Evolutionary conservation across 1,140 invertebrate species (phyloP).

Genomic region (Drosophila sproati): DNA sequence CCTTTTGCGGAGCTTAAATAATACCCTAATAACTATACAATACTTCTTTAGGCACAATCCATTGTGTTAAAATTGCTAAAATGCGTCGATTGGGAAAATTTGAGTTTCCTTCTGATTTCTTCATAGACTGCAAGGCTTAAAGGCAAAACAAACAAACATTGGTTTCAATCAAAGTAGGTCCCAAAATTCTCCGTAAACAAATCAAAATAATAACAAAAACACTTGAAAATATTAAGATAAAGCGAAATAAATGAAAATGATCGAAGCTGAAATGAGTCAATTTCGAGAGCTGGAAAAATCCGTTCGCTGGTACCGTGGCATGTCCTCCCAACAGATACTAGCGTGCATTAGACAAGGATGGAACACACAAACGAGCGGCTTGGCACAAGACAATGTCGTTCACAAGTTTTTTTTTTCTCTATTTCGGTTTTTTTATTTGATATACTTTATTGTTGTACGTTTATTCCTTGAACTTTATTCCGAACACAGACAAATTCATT

Average conservation of each 20-base stretch:
- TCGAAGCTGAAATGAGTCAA: slow-evolving; percentile 12
- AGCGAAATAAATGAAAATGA: background rate
- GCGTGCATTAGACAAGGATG: slow-evolving; percentile 92
- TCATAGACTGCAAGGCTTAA: too few species aligned
- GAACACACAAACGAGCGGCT: slow-evolving; percentile 89
- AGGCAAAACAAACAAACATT: background rate
- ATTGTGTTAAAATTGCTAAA: too few species aligned
- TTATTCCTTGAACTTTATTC: background rate
- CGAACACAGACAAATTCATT: too few species aligned
- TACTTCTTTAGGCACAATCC: too few species aligned
- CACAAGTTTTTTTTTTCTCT: slow-evolving; percentile 55
- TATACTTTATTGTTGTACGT: too few species aligned
- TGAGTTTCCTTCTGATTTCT: too few species aligned
- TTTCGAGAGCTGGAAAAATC: slow-evolving; percentile 3
- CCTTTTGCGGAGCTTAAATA: too few species aligned
- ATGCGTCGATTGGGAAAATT: too few species aligned
- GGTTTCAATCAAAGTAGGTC: slow-evolving; percentile 7
- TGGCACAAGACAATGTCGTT: slow-evolving; percentile 85
- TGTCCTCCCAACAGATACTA: slow-evolving; percentile 39
- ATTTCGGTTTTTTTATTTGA: too few species aligned
- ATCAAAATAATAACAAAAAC: background rate
- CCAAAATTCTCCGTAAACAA: slow-evolving; percentile 28
- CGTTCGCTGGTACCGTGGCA: slow-evolving; percentile 58
- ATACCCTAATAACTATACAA: too few species aligned
- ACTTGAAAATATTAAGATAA: background rate